Evolutionary conservation across 2,888 invertebrate species (phyloP).

Genomic region (Callinectes sapidus): DNA sequence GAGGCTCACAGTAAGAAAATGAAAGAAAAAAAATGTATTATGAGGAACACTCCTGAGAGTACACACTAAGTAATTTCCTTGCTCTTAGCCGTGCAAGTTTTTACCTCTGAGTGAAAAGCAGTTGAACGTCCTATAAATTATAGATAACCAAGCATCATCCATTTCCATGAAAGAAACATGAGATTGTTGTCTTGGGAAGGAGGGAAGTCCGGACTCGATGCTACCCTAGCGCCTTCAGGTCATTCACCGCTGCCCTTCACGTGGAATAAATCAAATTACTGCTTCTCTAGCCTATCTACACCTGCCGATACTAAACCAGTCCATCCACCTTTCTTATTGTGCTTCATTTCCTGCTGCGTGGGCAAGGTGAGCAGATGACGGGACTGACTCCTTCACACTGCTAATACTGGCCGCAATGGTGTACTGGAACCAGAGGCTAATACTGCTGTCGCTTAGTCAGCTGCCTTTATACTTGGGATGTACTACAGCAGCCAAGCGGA

Average conservation of each 20-base stretch:
- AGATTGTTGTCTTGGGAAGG: background rate
- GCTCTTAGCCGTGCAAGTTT: background rate
- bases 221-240: background rate
- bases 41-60: background rate
- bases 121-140: constrained; percentile 15
- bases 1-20: background rate
- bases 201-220: background rate
- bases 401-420: background rate
- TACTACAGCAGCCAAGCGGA: background rate
- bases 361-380: background rate
- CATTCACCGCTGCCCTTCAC: constrained; percentile 22
- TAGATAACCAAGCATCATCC: background rate
- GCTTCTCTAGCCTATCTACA: constrained; percentile 5
- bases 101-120: constrained; percentile 15
- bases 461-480: background rate
- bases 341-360: constrained; percentile 7
- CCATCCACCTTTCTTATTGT: background rate
- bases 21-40: background rate
- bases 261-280: background rate
- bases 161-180: constrained; percentile 18
- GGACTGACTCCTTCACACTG: background rate
- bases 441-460: background rate
- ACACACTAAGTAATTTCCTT: background rate
- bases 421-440: background rate
- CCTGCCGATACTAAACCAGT: constrained; percentile 18